Percentiles rank a stretch among this genome's conserved stretches.
Evolutionary conservation across 1,140 invertebrate genomes (phyloP).

Genomic region (Drosophila truncata): DNA sequence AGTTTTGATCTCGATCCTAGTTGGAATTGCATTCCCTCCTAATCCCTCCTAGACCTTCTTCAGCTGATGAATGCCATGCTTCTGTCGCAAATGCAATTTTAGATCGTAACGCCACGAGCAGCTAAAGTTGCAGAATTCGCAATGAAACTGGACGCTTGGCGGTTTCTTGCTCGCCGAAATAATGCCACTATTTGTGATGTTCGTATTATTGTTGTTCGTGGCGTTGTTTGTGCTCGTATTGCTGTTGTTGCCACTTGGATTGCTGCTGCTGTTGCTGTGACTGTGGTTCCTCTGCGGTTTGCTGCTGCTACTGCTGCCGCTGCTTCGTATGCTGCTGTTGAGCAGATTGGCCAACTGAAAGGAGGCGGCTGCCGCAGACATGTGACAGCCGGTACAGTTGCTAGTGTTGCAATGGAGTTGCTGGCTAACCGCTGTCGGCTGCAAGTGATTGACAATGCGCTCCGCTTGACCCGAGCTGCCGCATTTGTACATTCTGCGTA

Average conservation of each 20-base stretch:
- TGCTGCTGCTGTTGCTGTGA: constrained; percentile 38
- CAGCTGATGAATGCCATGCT: constrained; percentile 83
- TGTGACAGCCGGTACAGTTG: constrained; percentile 78
- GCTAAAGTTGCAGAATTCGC: constrained; percentile 80
- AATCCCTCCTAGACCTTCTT: constrained; percentile 74
- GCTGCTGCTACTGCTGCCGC: constrained; percentile 5
- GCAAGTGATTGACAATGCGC: constrained; percentile 30
- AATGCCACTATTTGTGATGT: constrained; percentile 5
- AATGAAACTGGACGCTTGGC: constrained; percentile 73
- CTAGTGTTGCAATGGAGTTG: constrained; percentile 55
- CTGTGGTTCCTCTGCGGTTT: constrained; percentile 30
- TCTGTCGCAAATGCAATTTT: constrained; percentile 81
- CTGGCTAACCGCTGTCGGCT: constrained; percentile 27
- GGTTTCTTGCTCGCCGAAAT: constrained; percentile 59
- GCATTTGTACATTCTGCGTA: constrained; percentile 82
- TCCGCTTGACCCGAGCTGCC: constrained; percentile 46
- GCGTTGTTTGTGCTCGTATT: constrained; percentile 35
- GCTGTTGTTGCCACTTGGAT: constrained; percentile 15
- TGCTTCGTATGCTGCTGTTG: constrained; percentile 37
- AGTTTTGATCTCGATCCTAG: constrained; percentile 27
- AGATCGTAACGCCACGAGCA: constrained; percentile 85
- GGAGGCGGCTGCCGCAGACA: constrained; percentile 77
- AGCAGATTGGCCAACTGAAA: constrained; percentile 80
- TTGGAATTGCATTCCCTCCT: constrained; percentile 22
- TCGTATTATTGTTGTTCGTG: constrained; percentile 19